These are phyloP conservation scores for Orthosia incerta DNA, from an alignment of 2,888 invertebrate species.

Conservation along the genomic window DNA sequence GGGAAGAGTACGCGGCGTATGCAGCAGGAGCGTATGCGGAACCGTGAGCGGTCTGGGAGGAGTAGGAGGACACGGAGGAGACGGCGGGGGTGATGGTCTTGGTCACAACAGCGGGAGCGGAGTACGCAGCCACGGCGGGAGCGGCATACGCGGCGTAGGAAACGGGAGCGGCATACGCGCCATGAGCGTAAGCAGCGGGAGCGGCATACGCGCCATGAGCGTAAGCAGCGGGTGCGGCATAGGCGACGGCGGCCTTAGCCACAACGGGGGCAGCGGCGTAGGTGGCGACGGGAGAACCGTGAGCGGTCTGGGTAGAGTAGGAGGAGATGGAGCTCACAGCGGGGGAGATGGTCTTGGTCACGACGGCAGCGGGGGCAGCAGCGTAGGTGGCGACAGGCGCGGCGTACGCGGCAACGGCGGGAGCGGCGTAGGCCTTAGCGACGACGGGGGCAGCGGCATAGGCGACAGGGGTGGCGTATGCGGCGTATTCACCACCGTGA, in stretches of 20 bases:
- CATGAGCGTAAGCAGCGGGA: constrained; percentile 48
- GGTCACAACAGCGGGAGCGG: constrained; percentile 71
- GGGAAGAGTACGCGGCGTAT: constrained; percentile 69
- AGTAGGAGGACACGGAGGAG: constrained; percentile 83
- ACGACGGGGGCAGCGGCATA: constrained; percentile 80
- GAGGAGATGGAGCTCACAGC: constrained; percentile 82
- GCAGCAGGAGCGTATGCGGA: constrained; percentile 82
- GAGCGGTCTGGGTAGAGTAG: constrained; percentile 77
- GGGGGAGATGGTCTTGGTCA: constrained; percentile 68
- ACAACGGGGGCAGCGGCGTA: constrained; percentile 73
- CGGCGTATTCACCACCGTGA: constrained; percentile 69
- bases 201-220: constrained; percentile 72
- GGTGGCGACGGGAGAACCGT: constrained; percentile 67
- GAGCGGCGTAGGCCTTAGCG: constrained; percentile 66
- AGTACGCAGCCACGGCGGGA: constrained; percentile 54
- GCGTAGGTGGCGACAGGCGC: constrained; percentile 80
- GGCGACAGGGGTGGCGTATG: constrained; percentile 72
- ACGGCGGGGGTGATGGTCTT: constrained; percentile 69
- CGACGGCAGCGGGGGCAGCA: constrained; percentile 49
- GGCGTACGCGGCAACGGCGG: constrained; percentile 52
- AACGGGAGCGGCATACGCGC: constrained; percentile 72
- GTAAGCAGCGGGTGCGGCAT: constrained; percentile 79
- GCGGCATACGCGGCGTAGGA: constrained; percentile 72
- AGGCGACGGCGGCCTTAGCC: constrained; percentile 72
- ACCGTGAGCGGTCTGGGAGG: constrained; percentile 68